Conservation (phyloP, 2,113 vertebrate genomes). For the Vanacampus margaritifer region DNA sequence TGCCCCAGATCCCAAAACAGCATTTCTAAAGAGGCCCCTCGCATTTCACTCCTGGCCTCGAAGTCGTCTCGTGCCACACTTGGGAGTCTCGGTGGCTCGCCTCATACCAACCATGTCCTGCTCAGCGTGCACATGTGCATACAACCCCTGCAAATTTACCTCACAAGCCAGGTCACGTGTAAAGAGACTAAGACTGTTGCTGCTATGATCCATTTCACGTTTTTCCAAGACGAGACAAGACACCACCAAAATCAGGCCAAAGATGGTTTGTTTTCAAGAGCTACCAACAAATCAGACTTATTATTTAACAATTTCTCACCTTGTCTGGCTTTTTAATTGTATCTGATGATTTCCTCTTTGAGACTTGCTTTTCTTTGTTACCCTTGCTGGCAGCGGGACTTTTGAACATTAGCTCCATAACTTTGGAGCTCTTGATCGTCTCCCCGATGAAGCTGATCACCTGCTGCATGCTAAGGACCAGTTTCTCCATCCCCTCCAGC, state of each 20-base stretch:
- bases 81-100: conserved; percentile 5
- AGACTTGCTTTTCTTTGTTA: conserved; percentile 57
- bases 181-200: conserved; percentile 22
- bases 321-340: conserved; percentile 67
- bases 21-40: conserved; percentile 43
- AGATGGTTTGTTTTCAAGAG: neutral
- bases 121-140: neutral
- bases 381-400: conserved; percentile 63
- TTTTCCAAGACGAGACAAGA: conserved; percentile 41
- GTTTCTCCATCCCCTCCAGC: conserved; percentile 82
- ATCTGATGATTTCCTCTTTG: conserved; percentile 67
- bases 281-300: neutral
- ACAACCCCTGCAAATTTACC: conserved; percentile 4
- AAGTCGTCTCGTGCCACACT: conserved; percentile 25
- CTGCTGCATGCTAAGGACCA: conserved; percentile 81
- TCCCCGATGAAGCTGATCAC: conserved; percentile 80
- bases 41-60: conserved; percentile 37
- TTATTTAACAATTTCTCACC: conserved; percentile 67
- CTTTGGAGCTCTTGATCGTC: conserved; percentile 76
- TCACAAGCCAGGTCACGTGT: conserved; percentile 35
- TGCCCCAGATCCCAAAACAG: conserved; percentile 43
- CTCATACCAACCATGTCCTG: conserved; percentile 19
- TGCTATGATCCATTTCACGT: conserved; percentile 56
- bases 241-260: conserved; percentile 14
- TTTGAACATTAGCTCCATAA: conserved; percentile 76